Conservation (phyloP, 2,113 vertebrate genomes). For the Mus pahari region DNA sequence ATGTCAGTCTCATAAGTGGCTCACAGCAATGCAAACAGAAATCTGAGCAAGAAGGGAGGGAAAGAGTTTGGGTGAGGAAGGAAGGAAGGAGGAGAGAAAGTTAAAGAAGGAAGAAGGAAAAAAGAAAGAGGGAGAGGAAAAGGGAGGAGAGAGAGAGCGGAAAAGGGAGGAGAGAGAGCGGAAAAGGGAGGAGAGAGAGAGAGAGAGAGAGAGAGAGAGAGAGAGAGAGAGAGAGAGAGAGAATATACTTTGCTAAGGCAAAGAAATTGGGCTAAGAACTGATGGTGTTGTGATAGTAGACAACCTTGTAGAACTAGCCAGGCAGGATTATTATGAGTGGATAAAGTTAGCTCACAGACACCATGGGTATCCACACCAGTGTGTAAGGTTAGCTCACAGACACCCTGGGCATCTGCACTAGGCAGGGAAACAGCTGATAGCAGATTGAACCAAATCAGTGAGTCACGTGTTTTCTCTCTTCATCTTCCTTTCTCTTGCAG, state of each 20-base stretch:
- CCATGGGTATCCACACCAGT: not conserved
- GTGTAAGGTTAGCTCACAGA: not conserved
- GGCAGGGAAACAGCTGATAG: not conserved
- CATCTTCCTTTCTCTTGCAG: not conserved
- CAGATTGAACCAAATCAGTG: not conserved
- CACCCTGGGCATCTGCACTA: not conserved
- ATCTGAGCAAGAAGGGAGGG: not conserved
- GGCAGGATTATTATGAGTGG: not conserved
- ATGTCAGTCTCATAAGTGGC: not conserved
- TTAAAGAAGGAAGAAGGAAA: not conserved
- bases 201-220: not conserved
- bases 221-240: too few relatives aligned
- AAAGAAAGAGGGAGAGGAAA: accelerated
- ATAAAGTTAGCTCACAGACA: not conserved
- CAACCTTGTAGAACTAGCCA: not conserved
- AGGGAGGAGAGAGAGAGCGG: not conserved
- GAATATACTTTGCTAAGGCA: not conserved
- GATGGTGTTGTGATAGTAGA: not conserved
- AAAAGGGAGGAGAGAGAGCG: accelerated
- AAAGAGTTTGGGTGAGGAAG: not conserved
- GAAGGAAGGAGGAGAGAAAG: not conserved
- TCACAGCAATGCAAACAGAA: not conserved
- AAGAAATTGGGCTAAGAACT: not conserved
- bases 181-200: accelerated
- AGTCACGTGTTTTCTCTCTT: not conserved